These are phyloP conservation scores for Tetramorium simillimum DNA, from an alignment of 1,140 invertebrate genomes.

Conservation along the genomic window DNA sequence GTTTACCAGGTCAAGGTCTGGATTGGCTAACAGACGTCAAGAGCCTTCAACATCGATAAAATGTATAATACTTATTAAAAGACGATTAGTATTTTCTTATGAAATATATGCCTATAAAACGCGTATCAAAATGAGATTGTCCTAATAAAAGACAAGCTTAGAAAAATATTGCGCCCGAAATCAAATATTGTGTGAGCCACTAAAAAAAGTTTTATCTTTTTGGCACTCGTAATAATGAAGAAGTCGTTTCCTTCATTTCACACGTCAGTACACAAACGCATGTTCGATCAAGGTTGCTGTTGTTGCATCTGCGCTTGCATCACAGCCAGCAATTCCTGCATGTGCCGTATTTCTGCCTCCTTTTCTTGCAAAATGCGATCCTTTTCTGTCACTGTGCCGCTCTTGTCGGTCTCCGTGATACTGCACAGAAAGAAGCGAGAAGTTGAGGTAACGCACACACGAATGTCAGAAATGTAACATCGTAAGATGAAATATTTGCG, in stretches of 20 bases:
- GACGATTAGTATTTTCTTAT: constrained; percentile 18
- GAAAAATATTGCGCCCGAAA: constrained; percentile 39
- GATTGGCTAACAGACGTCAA: not conserved
- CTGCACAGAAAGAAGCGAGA: constrained; percentile 55
- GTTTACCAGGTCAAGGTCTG: not conserved
- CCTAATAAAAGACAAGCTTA: constrained; percentile 44
- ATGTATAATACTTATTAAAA: not conserved
- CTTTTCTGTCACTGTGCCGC: constrained; percentile 88
- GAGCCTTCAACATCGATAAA: not conserved
- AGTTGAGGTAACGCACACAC: not conserved
- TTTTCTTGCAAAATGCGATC: constrained; percentile 95
- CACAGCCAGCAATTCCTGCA: constrained; percentile 97
- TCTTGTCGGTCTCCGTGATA: constrained; percentile 81
- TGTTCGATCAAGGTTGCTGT: constrained; percentile 86
- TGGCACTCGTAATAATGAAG: constrained; percentile 80
- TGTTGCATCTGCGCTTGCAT: constrained; percentile 97
- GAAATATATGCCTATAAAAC: constrained; percentile 19
- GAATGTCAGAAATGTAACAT: not conserved
- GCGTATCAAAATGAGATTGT: constrained; percentile 28
- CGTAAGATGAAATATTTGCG: constrained; percentile 51
- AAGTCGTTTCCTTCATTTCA: constrained; percentile 55
- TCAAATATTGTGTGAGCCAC: constrained; percentile 28
- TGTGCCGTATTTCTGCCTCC: constrained; percentile 94
- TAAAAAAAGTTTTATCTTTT: constrained; percentile 66
- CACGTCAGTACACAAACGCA: constrained; percentile 37